A percentile compares a stretch with the other conserved stretches of the same genome.
These are phyloP conservation scores for Epiblema foenella DNA, from an alignment of 2,888 invertebrate species.

Conservation along the genomic window DNA sequence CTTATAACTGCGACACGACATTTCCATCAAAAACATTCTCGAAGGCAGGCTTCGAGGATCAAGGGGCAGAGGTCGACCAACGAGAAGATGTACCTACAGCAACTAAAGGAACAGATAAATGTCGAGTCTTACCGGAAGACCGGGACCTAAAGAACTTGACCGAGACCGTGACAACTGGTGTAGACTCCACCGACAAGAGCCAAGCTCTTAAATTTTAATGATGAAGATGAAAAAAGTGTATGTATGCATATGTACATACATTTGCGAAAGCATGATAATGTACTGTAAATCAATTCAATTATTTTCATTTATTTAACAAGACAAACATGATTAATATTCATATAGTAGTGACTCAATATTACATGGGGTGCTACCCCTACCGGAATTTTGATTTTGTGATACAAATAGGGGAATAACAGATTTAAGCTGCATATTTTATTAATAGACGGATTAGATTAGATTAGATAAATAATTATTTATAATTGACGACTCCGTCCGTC, in stretches of 20 bases:
- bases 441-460: background rate
- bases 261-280: background rate
- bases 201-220: too few relatives aligned
- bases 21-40: too few relatives aligned
- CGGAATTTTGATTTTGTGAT: conserved; percentile 21
- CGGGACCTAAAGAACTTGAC: too few relatives aligned
- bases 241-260: background rate
- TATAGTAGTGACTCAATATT: background rate
- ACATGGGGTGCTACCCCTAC: conserved; percentile 11
- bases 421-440: background rate
- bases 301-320: background rate
- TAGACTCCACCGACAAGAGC: too few relatives aligned
- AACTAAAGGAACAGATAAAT: too few relatives aligned
- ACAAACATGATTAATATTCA: background rate
- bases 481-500: background rate
- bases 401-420: conserved; percentile 25
- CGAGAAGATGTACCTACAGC: too few relatives aligned
- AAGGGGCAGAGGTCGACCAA: too few relatives aligned
- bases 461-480: conserved; percentile 4
- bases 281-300: background rate
- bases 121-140: too few relatives aligned
- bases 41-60: too few relatives aligned
- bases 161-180: too few relatives aligned
- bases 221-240: too few relatives aligned
- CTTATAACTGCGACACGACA: too few relatives aligned